Evolutionary conservation across 2,797 vertebrate species (phyloP).

Genomic region (Macroramphosus scolopax): DNA sequence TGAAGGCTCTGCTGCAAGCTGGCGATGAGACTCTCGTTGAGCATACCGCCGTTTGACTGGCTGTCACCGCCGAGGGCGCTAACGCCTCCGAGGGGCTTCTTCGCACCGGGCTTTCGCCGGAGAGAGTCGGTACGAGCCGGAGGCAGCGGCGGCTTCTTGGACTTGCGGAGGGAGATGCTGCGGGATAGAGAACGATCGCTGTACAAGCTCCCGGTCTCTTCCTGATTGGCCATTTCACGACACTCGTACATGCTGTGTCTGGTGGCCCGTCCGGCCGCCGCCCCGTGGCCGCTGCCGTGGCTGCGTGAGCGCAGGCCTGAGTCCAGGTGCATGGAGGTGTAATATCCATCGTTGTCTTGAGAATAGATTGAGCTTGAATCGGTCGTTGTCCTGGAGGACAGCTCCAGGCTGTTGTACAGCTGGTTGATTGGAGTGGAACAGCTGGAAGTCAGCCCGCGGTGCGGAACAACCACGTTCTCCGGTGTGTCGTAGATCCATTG

Average conservation of each 20-base stretch:
- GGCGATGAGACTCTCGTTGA: conserved; percentile 90
- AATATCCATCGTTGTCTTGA: conserved; percentile 88
- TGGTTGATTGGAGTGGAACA: conserved; percentile 86
- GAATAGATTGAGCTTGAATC: conserved; percentile 87
- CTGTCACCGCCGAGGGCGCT: conserved; percentile 30
- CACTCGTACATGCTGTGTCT: conserved; percentile 89
- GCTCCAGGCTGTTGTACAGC: conserved; percentile 86
- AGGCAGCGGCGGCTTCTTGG: conserved; percentile 91
- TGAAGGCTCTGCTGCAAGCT: conserved; percentile 92
- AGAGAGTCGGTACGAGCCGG: conserved; percentile 95
- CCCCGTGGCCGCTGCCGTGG: conserved; percentile 70
- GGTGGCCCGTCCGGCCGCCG: conserved; percentile 66
- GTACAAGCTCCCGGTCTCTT: conserved; percentile 73
- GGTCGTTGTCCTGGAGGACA: conserved; percentile 73
- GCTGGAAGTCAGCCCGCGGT: conserved; percentile 79
- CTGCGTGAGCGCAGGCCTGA: conserved; percentile 78
- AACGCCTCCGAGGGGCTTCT: conserved; percentile 68
- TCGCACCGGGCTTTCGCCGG: conserved; percentile 81
- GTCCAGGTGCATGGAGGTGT: conserved; percentile 81
- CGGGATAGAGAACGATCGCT: conserved; percentile 85
- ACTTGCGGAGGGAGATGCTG: conserved; percentile 92
- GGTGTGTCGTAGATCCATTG: conserved; percentile 82
- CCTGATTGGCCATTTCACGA: conserved; percentile 72
- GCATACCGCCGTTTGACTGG: conserved; percentile 72
- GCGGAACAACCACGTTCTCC: conserved; percentile 72